These are phyloP conservation scores for Hoplostethus atlanticus DNA, from an alignment of 2,797 vertebrate species.

Conservation along the genomic window DNA sequence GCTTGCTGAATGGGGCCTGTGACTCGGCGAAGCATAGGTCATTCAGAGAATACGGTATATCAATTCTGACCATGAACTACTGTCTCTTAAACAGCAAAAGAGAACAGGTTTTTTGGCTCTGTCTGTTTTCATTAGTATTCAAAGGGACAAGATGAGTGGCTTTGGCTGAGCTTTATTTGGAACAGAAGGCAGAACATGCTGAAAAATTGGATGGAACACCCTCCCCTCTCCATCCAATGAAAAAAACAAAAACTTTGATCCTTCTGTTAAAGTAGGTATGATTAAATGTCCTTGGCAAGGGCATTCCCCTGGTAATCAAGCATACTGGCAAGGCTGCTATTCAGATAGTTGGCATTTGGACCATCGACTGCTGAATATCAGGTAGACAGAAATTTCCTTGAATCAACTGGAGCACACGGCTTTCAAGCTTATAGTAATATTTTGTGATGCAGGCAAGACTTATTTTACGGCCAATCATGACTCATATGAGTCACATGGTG, in stretches of 20 bases:
- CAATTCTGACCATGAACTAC: too few relatives aligned
- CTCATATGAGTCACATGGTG: not conserved
- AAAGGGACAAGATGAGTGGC: not conserved
- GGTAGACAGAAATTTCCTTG: constrained; percentile 10
- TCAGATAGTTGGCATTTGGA: constrained; percentile 19
- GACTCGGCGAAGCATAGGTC: too few relatives aligned
- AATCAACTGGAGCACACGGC: constrained; percentile 13
- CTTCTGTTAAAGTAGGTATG: constrained; percentile 22
- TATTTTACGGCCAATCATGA: not conserved
- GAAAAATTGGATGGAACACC: constrained; percentile 16
- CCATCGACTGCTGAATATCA: constrained; percentile 10
- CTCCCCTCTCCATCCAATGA: constrained; percentile 14
- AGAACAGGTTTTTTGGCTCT: not conserved
- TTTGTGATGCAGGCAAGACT: not conserved
- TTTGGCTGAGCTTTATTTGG: constrained; percentile 17
- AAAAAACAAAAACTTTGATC: constrained; percentile 16
- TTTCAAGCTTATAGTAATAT: not conserved
- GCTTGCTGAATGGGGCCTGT: not conserved
- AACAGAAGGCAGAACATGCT: constrained; percentile 23
- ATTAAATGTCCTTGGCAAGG: constrained; percentile 47
- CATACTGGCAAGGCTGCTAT: constrained; percentile 16
- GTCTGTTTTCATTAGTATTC: not conserved
- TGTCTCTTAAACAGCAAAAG: too few relatives aligned
- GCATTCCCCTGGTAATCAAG: constrained; percentile 25
- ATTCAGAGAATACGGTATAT: too few relatives aligned